These are phyloP conservation scores for Steinernema feltiae DNA, from an alignment of 1,140 invertebrate species.

Conservation along the genomic window DNA sequence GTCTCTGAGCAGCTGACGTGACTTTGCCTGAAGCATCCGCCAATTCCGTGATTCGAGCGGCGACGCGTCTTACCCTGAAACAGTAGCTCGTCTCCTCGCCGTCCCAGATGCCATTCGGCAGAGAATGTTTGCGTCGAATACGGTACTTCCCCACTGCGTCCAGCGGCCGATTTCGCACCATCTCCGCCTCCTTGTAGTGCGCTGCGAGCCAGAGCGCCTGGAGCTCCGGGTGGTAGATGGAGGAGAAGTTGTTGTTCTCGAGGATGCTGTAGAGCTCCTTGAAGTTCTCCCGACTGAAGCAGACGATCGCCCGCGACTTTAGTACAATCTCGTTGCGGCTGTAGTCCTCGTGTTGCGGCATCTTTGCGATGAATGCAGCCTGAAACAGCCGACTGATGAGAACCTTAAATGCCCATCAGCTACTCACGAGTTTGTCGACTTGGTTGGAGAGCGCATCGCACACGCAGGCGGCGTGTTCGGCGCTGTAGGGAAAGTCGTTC, in stretches of 20 bases:
- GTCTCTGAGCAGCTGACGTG: conserved; percentile 78
- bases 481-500: neutral
- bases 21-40: conserved; percentile 64
- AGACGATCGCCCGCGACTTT: neutral
- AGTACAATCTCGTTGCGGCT: neutral
- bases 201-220: conserved; percentile 71
- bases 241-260: conserved; percentile 88
- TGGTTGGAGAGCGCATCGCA: neutral
- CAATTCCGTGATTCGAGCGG: neutral
- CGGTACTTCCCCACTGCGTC: conserved; percentile 91
- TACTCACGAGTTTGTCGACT: neutral
- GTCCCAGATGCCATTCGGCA: conserved; percentile 97
- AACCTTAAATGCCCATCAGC: neutral
- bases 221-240: conserved; percentile 89
- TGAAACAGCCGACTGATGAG: neutral
- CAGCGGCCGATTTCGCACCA: conserved; percentile 74
- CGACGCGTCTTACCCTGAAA: conserved; percentile 66
- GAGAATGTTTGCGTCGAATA: conserved; percentile 90
- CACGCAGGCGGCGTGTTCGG: neutral
- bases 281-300: neutral
- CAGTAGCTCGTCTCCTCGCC: conserved; percentile 97
- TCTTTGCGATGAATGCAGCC: neutral
- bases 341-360: neutral
- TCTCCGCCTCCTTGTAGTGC: conserved; percentile 73
- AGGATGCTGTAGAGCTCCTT: conserved; percentile 63